phyloP scores from a whole-genome alignment of 2,888 invertebrate species.

The Psococerastis gibbosa region DNA sequence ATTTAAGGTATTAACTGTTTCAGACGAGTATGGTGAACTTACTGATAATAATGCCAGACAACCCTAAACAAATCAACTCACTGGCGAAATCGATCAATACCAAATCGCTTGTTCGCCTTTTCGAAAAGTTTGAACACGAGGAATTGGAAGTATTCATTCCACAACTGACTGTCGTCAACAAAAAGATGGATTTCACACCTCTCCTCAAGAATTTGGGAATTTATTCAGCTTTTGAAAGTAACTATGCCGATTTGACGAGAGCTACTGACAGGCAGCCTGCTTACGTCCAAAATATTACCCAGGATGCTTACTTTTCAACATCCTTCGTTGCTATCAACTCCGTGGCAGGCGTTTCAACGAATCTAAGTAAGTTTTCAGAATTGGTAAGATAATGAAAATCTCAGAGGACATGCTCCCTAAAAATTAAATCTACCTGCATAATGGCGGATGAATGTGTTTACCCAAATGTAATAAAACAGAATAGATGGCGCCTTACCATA shows the following conservation, averaged over 20 bases:
- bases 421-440: too few species aligned
- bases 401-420: too few species aligned
- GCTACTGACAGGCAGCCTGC: conserved; percentile 13
- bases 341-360: conserved; percentile 19
- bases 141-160: conserved; percentile 22
- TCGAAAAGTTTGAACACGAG: conserved; percentile 17
- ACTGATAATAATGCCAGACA: conserved; percentile 21
- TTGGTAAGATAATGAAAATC: too few species aligned
- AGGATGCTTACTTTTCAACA: conserved; percentile 22
- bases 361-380: conserved; percentile 20
- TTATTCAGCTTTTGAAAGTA: conserved; percentile 17
- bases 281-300: conserved; percentile 19
- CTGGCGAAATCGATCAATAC: conserved; percentile 16
- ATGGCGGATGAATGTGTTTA: too few species aligned
- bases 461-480: too few species aligned
- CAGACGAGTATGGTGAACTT: conserved; percentile 20
- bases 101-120: conserved; percentile 17
- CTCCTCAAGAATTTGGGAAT: conserved; percentile 20
- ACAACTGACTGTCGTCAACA: conserved; percentile 20
- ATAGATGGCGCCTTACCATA: too few species aligned
- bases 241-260: conserved; percentile 8
- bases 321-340: conserved; percentile 22
- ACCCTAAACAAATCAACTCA: conserved; percentile 17
- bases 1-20: too few species aligned
- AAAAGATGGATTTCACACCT: conserved; percentile 19